A percentile compares a stretch with the other conserved stretches of the same genome.
These are phyloP conservation scores for Leptodactylus fallax DNA, from an alignment of 2,797 vertebrate species.

Conservation along the genomic window DNA sequence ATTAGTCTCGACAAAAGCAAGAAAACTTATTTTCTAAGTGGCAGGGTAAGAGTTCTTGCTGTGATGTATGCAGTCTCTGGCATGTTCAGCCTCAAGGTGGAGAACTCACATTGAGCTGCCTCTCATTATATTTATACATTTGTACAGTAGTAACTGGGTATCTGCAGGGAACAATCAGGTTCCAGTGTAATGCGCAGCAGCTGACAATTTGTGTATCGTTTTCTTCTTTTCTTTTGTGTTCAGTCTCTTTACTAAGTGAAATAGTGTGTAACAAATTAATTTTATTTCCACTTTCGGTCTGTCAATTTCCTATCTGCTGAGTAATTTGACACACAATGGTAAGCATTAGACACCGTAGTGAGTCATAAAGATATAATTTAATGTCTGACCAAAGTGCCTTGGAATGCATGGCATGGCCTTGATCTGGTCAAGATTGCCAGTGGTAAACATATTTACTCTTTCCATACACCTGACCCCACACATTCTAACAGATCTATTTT, in stretches of 20 bases:
- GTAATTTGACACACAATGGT: slow-evolving; percentile 27
- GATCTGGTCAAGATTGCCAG: neutral
- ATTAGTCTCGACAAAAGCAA: slow-evolving; percentile 28
- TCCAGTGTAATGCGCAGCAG: slow-evolving; percentile 22
- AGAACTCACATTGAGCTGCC: neutral
- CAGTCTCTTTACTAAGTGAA: neutral
- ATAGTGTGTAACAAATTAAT: slow-evolving; percentile 29
- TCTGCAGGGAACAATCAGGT: slow-evolving; percentile 27
- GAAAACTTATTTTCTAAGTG: slow-evolving; percentile 21
- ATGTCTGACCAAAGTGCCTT: neutral
- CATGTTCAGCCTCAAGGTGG: neutral
- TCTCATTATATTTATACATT: slow-evolving; percentile 33
- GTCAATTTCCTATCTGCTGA: neutral
- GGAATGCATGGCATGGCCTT: neutral
- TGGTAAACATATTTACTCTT: neutral
- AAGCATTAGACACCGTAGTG: slow-evolving; percentile 10
- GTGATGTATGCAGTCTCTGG: slow-evolving; percentile 11
- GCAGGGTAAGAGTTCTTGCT: slow-evolving; percentile 2
- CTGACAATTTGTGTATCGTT: slow-evolving; percentile 34
- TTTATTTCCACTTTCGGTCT: slow-evolving; percentile 24
- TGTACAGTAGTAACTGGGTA: slow-evolving; percentile 16
- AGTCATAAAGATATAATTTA: slow-evolving; percentile 13
- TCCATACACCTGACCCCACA: neutral
- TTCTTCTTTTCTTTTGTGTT: slow-evolving; percentile 18
- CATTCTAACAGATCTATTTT: neutral